Evolutionary conservation across 2,797 vertebrate genomes (phyloP), one percentile per base, ranked within the genome.

Genomic region (Muraenolepis orangiensis): DNA sequence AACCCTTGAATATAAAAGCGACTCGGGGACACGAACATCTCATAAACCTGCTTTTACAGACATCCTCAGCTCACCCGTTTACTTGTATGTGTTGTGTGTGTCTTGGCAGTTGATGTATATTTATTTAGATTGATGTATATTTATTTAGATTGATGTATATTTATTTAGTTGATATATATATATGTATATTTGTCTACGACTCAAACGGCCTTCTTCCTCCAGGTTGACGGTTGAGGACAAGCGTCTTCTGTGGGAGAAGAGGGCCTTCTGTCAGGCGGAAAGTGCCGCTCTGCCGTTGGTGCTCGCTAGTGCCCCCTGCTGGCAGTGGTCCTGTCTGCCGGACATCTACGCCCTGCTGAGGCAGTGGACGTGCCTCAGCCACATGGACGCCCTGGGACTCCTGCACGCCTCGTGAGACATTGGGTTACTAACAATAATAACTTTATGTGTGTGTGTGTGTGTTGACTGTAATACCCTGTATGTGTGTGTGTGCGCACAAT

Each of bases 291-390:
- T 99, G 71, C 96, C 97, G 29, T 90, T 98, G 91, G 93, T 98
- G 70, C 93, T 99, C 26, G 95, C 96, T 85, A 98, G 97, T 1
- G 95, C 96, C 8, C 97, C 96, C 85, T 96, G 96, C 88, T 98
- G 97, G 97, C 95, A 98, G 88, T 98, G 97, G 97, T 93, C 95
- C 12, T 96, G 96, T 74, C 93, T 98, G 81, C 96, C 97, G 0
- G 96, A 98, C 77, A 96, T 96, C 92, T 98, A 98, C 6, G 95
- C 93, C n/a, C 94, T 98, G 77, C 93, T 99, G 78, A 87, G 87
- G 70, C 97, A 98, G 87, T 99, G 97, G 97, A 90, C 88, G 4
- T 95, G 91, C 84, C 96, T 95, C 87, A 94, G 94, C 84, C 96
- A 96, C 90, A 95, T 96, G 87, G 97, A 98, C 2, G 95, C 96